Evolutionary conservation across 1,140 invertebrate genomes (phyloP).

Genomic region (Rhagoletis zephyria): DNA sequence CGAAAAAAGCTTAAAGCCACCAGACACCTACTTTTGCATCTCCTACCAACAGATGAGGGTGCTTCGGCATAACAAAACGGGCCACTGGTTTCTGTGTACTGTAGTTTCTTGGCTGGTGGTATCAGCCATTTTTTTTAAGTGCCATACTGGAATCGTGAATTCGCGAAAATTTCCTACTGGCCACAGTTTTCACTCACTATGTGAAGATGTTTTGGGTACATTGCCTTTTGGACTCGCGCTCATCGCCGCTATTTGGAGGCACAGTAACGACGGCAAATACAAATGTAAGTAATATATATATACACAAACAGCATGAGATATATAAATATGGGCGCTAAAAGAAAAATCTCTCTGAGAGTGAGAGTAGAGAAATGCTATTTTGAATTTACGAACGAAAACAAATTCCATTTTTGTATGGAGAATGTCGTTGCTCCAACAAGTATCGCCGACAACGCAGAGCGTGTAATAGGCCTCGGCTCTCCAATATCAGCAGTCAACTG

Average conservation of each 20-base stretch:
- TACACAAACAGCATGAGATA: conserved; percentile 8
- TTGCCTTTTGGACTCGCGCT: conserved; percentile 40
- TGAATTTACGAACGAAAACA: neutral
- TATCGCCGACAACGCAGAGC: neutral
- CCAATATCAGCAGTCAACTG: conserved; percentile 28
- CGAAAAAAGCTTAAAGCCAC: too few relatives aligned
- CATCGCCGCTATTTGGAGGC: neutral
- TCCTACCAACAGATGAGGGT: too few relatives aligned
- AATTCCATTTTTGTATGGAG: neutral
- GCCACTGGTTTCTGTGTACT: too few relatives aligned
- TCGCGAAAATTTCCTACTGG: conserved; percentile 1
- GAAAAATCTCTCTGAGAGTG: conserved; percentile 13
- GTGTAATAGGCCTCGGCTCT: neutral
- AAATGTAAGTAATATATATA: neutral
- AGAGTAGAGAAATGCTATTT: neutral
- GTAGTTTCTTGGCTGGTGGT: too few relatives aligned
- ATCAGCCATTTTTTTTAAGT: too few relatives aligned
- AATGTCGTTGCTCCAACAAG: conserved; percentile 10
- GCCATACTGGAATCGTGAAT: neutral
- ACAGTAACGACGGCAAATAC: neutral
- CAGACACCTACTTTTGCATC: too few relatives aligned
- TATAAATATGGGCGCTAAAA: neutral
- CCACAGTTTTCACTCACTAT: neutral
- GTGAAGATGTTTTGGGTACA: conserved; percentile 36
- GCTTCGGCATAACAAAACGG: too few relatives aligned